These are phyloP conservation scores for Drosophila truncata DNA, from an alignment of 1,140 invertebrate species.

Conservation along the genomic window DNA sequence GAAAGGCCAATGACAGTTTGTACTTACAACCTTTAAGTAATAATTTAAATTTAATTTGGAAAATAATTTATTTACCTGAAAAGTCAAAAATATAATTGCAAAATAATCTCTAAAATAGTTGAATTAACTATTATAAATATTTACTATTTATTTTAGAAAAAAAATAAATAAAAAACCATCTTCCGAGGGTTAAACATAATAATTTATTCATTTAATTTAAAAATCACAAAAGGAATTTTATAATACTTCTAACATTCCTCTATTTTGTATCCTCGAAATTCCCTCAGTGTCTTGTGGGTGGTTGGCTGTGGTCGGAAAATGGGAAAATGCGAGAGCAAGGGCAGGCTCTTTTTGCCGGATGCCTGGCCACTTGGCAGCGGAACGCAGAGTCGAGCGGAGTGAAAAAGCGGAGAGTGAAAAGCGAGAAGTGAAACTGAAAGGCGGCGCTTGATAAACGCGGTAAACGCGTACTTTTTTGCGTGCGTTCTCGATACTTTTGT, in stretches of 20 bases:
- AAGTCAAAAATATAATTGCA: not conserved
- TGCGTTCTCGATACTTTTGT: slow-evolving; percentile 5
- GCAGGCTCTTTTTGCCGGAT: slow-evolving; percentile 24
- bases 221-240: not conserved
- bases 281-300: slow-evolving; percentile 1
- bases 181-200: not conserved
- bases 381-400: slow-evolving; percentile 27
- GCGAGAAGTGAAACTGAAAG: not conserved
- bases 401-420: slow-evolving; percentile 18
- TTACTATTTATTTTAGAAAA: too few species aligned
- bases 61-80: not conserved
- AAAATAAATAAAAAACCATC: too few species aligned
- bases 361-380: slow-evolving; percentile 28
- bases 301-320: not conserved
- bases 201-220: too few species aligned
- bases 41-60: too few species aligned
- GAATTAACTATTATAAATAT: too few species aligned
- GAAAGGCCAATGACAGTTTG: not conserved
- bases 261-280: not conserved
- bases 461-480: slow-evolving; percentile 5
- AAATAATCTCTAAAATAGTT: not conserved
- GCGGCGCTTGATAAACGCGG: slow-evolving; percentile 11
- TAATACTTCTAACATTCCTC: not conserved
- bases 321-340: slow-evolving; percentile 33
- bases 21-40: not conserved